These are phyloP conservation scores for Tyria jacobaeae DNA, from an alignment of 2,888 invertebrate genomes.

Conservation along the genomic window DNA sequence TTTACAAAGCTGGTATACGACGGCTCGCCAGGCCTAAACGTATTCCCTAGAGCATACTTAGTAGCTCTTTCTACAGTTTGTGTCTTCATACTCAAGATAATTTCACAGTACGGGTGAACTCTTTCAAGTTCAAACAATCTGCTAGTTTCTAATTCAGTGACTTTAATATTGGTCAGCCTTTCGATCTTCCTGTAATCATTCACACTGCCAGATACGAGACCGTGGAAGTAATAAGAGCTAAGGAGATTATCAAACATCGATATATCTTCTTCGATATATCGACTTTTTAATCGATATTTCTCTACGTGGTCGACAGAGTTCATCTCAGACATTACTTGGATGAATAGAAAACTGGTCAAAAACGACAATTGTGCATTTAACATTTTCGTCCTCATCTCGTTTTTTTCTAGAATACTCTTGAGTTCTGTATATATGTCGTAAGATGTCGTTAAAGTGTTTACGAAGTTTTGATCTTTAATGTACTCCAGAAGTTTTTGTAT, in stretches of 20 bases:
- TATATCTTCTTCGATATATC: slow-evolving; percentile 90
- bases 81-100: slow-evolving; percentile 73
- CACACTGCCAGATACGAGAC: slow-evolving; percentile 69
- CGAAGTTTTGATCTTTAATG: slow-evolving; percentile 57
- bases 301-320: slow-evolving; percentile 94
- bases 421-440: slow-evolving; percentile 55
- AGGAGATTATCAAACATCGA: slow-evolving; percentile 85
- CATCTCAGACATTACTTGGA: slow-evolving; percentile 87
- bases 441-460: slow-evolving; percentile 54
- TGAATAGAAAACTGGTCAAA: slow-evolving; percentile 84
- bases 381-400: slow-evolving; percentile 56
- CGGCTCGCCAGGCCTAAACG: slow-evolving; percentile 83
- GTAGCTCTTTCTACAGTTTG: slow-evolving; percentile 66
- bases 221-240: slow-evolving; percentile 86
- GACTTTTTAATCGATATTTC: slow-evolving; percentile 90
- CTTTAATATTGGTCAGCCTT: slow-evolving; percentile 59
- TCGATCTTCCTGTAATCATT: slow-evolving; percentile 65
- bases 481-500: slow-evolving; percentile 33
- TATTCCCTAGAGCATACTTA: slow-evolving; percentile 84
- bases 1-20: slow-evolving; percentile 83
- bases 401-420: slow-evolving; percentile 29
- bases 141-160: slow-evolving; percentile 51
- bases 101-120: slow-evolving; percentile 80
- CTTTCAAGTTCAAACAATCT: slow-evolving; percentile 60
- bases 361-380: slow-evolving; percentile 68